These are phyloP conservation scores for Conopomorpha cramerella DNA, from an alignment of 1,140 invertebrate species.

Conservation along the genomic window DNA sequence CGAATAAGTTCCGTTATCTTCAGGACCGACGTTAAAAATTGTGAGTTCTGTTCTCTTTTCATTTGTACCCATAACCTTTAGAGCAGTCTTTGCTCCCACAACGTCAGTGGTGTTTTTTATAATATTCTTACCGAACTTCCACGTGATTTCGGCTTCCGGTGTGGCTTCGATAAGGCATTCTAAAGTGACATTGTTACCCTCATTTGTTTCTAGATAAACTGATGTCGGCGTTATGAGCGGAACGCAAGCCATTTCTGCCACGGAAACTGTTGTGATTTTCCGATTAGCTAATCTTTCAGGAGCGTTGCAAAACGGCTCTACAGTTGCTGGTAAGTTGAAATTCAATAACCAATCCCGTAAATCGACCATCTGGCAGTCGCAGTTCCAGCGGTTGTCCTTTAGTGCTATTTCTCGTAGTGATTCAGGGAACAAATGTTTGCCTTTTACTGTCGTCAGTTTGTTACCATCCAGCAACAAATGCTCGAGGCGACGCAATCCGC, in stretches of 20 bases:
- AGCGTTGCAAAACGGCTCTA: slow-evolving; percentile 75
- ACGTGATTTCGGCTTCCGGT: slow-evolving; percentile 77
- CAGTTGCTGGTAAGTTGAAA: slow-evolving; percentile 72
- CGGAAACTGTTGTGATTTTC: slow-evolving; percentile 70
- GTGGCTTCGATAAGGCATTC: slow-evolving; percentile 77
- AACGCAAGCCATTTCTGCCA: slow-evolving; percentile 79
- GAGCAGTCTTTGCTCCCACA: slow-evolving; percentile 67
- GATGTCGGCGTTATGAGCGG: slow-evolving; percentile 75
- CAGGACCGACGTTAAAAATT: slow-evolving; percentile 73
- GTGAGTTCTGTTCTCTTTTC: slow-evolving; percentile 77
- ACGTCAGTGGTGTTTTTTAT: slow-evolving; percentile 72
- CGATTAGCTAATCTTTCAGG: slow-evolving; percentile 70
- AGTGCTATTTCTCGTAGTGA: slow-evolving; percentile 77
- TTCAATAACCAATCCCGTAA: slow-evolving; percentile 78
- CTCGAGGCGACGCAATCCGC: slow-evolving; percentile 78
- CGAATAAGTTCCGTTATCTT: slow-evolving; percentile 80
- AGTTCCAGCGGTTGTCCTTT: slow-evolving; percentile 87
- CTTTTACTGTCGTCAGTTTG: slow-evolving; percentile 71
- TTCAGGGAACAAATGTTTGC: slow-evolving; percentile 71
- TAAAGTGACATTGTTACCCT: slow-evolving; percentile 79
- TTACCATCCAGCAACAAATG: slow-evolving; percentile 85
- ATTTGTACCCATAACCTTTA: slow-evolving; percentile 68
- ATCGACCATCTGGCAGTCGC: slow-evolving; percentile 80
- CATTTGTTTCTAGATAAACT: slow-evolving; percentile 74
- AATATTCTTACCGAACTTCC: slow-evolving; percentile 79